These are phyloP conservation scores for Axea sp. DNA, from an alignment of 2,888 invertebrate genomes.

Conservation along the genomic window DNA sequence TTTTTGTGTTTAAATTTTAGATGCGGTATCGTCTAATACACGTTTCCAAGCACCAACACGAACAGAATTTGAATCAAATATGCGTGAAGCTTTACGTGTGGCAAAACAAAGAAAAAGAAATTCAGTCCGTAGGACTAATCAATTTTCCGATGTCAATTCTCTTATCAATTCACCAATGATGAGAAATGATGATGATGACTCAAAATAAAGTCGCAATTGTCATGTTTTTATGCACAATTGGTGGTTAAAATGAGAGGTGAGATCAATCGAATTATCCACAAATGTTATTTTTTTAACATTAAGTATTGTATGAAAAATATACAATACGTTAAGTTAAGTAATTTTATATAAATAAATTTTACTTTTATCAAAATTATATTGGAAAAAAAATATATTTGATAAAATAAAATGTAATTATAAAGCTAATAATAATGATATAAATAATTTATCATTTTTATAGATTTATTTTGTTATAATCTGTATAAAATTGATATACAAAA, in stretches of 20 bases:
- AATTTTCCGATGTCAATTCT: constrained; percentile 52
- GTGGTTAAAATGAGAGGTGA: constrained; percentile 38
- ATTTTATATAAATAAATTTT: too few relatives aligned
- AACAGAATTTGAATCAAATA: constrained; percentile 59
- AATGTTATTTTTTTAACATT: too few relatives aligned
- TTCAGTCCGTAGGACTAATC: constrained; percentile 52
- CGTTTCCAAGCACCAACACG: constrained; percentile 58
- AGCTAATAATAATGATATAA: too few relatives aligned
- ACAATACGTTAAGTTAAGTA: too few relatives aligned
- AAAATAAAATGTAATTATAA: too few relatives aligned
- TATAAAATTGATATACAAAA: too few relatives aligned
- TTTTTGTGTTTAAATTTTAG: constrained; percentile 12
- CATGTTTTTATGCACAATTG: constrained; percentile 22
- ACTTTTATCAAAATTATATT: too few relatives aligned
- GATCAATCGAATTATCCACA: too few relatives aligned
- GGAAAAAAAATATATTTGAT: too few relatives aligned
- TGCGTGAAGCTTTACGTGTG: constrained; percentile 62
- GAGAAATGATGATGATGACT: constrained; percentile 60
- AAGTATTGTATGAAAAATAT: too few relatives aligned
- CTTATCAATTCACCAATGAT: constrained; percentile 43
- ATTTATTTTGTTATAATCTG: too few relatives aligned
- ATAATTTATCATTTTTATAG: too few relatives aligned
- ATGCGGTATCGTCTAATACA: constrained; percentile 54
- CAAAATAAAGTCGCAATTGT: constrained; percentile 40
- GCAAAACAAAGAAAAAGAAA: constrained; percentile 63